These are phyloP conservation scores for Choreutis nemorana DNA, from an alignment of 2,888 invertebrate species.

Conservation along the genomic window DNA sequence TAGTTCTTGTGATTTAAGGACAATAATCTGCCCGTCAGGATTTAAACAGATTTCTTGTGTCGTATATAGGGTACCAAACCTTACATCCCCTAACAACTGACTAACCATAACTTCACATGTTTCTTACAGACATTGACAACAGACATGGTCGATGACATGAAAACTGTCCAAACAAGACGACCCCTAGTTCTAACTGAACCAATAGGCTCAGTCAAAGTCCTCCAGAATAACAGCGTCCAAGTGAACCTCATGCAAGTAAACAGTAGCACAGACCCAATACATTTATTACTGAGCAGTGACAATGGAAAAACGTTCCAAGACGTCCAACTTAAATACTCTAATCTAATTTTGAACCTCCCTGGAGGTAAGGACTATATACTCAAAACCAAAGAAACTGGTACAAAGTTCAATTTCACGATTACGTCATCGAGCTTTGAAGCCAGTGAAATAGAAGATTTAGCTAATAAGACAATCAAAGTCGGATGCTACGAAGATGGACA, in stretches of 20 bases:
- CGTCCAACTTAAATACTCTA: conserved; percentile 41
- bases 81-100: background rate
- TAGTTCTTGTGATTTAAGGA: too few species aligned
- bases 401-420: conserved; percentile 54
- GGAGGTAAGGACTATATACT: conserved; percentile 52
- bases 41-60: too few species aligned
- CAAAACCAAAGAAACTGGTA: conserved; percentile 55
- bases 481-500: conserved; percentile 45
- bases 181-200: conserved; percentile 45
- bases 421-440: conserved; percentile 25
- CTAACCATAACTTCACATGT: background rate
- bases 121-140: background rate
- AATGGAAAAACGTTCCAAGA: conserved; percentile 43
- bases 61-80: too few species aligned
- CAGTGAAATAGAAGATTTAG: conserved; percentile 22
- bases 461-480: conserved; percentile 21
- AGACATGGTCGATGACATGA: background rate
- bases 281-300: conserved; percentile 44
- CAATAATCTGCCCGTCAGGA: too few species aligned
- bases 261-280: conserved; percentile 39
- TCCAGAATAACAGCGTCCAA: conserved; percentile 56
- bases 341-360: conserved; percentile 45
- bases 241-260: conserved; percentile 49
- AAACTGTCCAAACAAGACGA: conserved; percentile 13
- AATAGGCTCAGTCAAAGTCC: conserved; percentile 50